Percentiles rank a stretch among this genome's conserved stretches.
These are phyloP conservation scores for Tachycineta bicolor DNA, from an alignment of 2,113 vertebrate species.

Conservation along the genomic window DNA sequence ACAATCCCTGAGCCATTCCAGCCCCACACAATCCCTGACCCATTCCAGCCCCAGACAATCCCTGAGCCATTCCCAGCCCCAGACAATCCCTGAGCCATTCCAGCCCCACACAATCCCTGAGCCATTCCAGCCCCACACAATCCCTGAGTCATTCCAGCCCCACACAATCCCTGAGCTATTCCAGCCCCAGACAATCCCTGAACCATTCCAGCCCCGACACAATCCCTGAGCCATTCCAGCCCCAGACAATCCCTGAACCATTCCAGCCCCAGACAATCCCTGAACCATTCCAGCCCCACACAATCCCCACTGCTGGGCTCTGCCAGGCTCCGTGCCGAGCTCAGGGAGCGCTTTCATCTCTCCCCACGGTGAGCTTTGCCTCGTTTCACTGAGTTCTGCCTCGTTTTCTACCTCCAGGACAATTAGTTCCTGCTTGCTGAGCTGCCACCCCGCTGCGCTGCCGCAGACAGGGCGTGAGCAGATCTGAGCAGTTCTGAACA, in stretches of 20 bases:
- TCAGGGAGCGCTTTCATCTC: background rate
- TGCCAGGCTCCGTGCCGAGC: background rate
- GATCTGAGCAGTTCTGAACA: no score
- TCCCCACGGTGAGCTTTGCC: background rate
- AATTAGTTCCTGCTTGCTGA: background rate
- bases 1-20: background rate
- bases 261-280: background rate
- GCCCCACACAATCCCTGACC: no score
- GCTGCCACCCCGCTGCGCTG: background rate
- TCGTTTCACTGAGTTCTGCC: background rate
- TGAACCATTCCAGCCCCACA: background rate
- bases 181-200: no score
- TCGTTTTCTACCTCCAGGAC: background rate
- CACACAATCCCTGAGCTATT: no score
- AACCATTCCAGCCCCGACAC: background rate
- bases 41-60: no score
- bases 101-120: no score
- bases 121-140: no score
- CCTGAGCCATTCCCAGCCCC: no score
- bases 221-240: background rate
- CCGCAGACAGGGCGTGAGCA: background rate
- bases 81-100: no score
- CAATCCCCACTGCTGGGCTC: background rate
- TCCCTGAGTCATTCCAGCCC: no score
- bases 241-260: background rate